These are phyloP conservation scores for Procambarus virginalis DNA, from an alignment of 1,140 invertebrate species.

Conservation along the genomic window DNA sequence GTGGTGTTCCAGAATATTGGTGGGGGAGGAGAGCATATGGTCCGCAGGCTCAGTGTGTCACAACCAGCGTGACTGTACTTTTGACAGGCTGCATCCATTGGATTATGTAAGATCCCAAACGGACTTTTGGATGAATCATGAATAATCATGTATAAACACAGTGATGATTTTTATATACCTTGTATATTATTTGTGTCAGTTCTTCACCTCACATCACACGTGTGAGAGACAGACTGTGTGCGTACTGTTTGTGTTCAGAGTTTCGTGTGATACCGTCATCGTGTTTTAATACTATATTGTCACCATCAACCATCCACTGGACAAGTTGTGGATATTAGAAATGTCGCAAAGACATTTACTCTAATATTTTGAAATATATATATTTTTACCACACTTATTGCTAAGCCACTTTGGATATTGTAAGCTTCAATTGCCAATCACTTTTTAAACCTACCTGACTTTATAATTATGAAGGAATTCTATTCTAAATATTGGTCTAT, in stretches of 20 bases:
- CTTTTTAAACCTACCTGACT: constrained; percentile 37
- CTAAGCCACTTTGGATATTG: constrained; percentile 52
- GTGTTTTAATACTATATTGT: constrained; percentile 42
- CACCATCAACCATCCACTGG: constrained; percentile 27
- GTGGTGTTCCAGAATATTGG: constrained; percentile 29
- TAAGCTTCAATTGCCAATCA: constrained; percentile 46
- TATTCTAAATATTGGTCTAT: constrained; percentile 30
- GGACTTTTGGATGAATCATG: constrained; percentile 61
- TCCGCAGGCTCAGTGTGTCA: constrained; percentile 36
- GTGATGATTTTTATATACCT: constrained; percentile 57
- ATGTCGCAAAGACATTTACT: constrained; percentile 34
- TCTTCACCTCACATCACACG: constrained; percentile 1
- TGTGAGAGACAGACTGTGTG: constrained; percentile 24
- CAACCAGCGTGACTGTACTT: constrained; percentile 17
- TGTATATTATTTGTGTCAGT: constrained; percentile 13
- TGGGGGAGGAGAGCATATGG: constrained; percentile 15
- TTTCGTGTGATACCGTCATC: constrained; percentile 22
- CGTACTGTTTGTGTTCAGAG: constrained; percentile 38
- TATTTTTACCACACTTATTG: constrained; percentile 43
- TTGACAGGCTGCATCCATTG: constrained; percentile 41
- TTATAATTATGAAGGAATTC: constrained; percentile 31
- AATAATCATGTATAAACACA: constrained; percentile 68
- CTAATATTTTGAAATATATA: constrained; percentile 40
- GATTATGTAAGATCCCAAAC: constrained; percentile 49
- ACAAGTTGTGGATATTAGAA: constrained; percentile 20